A percentile compares a stretch with the other conserved stretches of the same genome.
These are phyloP conservation scores for Pherbina coryleti DNA, from an alignment of 2,888 invertebrate species.

Conservation along the genomic window DNA sequence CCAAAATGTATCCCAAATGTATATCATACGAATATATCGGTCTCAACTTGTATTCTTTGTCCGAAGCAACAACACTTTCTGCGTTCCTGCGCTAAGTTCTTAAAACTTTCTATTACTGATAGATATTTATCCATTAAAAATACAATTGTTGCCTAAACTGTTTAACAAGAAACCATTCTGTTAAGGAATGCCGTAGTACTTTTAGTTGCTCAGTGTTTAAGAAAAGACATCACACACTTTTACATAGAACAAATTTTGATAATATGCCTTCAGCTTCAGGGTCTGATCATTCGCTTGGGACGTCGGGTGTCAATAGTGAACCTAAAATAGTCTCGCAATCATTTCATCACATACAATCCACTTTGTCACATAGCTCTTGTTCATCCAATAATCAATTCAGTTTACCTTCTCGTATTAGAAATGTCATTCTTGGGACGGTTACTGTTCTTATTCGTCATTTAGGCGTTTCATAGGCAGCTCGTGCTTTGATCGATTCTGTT, in stretches of 20 bases:
- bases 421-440: too few species aligned
- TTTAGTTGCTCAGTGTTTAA: too few species aligned
- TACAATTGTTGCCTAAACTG: conserved; percentile 22
- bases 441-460: too few species aligned
- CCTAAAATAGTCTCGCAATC: neutral
- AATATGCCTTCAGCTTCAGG: too few species aligned
- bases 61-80: neutral
- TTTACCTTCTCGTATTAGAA: neutral
- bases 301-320: too few species aligned
- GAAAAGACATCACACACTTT: too few species aligned
- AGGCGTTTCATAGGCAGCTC: conserved; percentile 26
- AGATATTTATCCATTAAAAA: neutral
- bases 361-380: neutral
- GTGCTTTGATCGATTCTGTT: conserved; percentile 25
- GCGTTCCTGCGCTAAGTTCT: neutral
- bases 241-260: too few species aligned
- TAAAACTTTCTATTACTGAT: neutral
- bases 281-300: too few species aligned
- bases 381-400: neutral
- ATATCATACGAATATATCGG: neutral
- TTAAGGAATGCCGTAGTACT: too few species aligned
- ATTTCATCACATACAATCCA: neutral
- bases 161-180: too few species aligned
- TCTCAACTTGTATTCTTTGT: neutral
- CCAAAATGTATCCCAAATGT: neutral